phyloP scores from a whole-genome alignment of 1,140 invertebrate species.

The Littorina saxatilis region DNA sequence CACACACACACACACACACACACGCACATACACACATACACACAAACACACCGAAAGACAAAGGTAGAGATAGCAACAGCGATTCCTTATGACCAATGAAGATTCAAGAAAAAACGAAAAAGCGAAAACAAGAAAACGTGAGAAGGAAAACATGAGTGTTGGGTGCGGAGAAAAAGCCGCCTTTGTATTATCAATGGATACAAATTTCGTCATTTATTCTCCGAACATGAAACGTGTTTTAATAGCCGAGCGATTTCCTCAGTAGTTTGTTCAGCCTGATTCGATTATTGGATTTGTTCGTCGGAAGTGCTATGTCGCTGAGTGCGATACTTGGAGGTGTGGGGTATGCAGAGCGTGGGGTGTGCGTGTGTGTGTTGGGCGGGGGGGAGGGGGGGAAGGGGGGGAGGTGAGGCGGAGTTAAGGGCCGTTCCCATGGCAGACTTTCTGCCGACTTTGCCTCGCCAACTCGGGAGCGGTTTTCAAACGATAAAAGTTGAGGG shows the following conservation, averaged over 20 bases:
- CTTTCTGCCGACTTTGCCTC: too few species aligned
- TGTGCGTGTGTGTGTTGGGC: too few species aligned
- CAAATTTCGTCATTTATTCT: not conserved
- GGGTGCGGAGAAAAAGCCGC: too few species aligned
- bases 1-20: constrained; percentile 24
- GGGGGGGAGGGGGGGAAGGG: too few species aligned
- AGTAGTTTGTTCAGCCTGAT: not conserved
- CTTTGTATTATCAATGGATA: not conserved
- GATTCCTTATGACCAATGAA: too few species aligned
- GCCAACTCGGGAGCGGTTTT: too few species aligned
- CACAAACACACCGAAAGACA: not conserved
- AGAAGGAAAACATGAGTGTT: too few species aligned
- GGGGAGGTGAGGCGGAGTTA: too few species aligned
- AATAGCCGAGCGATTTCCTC: not conserved
- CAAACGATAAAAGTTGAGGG: too few species aligned
- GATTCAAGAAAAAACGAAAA: not conserved
- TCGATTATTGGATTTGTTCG: constrained; percentile 17
- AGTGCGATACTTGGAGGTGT: not conserved
- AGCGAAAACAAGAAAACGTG: not conserved
- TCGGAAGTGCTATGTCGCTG: not conserved
- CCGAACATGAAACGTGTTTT: constrained; percentile 20
- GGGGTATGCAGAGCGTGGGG: not conserved
- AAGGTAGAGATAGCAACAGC: not conserved
- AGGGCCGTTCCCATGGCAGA: too few species aligned
- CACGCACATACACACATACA: not conserved